Evolutionary conservation across 1,140 invertebrate genomes (phyloP).

Genomic region (Zeugodacus cucurbitae): DNA sequence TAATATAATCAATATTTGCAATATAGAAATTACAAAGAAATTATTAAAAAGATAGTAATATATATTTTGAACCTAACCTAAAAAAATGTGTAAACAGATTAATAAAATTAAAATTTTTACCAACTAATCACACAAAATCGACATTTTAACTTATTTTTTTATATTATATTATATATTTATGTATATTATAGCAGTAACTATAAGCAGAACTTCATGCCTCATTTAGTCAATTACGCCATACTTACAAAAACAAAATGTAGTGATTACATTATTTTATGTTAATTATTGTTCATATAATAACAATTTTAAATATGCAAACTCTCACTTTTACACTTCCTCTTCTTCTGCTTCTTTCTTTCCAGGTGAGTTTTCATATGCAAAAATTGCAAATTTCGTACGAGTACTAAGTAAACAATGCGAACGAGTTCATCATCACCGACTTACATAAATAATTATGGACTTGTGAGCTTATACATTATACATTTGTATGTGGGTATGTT

Average conservation of each 20-base stretch:
- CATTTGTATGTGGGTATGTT: not conserved
- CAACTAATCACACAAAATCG: no score
- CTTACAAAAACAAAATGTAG: not conserved
- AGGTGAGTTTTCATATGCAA: slow-evolving; percentile 32
- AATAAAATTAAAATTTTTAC: no score
- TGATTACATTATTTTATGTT: not conserved
- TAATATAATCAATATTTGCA: no score
- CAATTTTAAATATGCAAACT: slow-evolving; percentile 12
- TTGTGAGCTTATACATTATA: not conserved
- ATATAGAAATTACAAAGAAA: no score
- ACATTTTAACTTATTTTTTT: no score
- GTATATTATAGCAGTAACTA: no score
- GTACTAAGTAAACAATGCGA: not conserved
- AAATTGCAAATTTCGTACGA: not conserved
- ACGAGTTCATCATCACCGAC: not conserved
- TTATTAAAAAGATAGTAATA: no score
- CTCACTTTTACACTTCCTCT: not conserved
- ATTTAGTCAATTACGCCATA: not conserved
- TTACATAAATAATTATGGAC: not conserved
- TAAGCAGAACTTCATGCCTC: no score
- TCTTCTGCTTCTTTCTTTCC: slow-evolving; percentile 25
- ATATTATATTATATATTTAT: no score
- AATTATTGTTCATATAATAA: not conserved
- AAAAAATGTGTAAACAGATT: no score
- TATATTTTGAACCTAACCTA: no score